Base-by-base conservation (phyloP, 2,797 vertebrate species). In the Oryzias sinensis region DNA sequence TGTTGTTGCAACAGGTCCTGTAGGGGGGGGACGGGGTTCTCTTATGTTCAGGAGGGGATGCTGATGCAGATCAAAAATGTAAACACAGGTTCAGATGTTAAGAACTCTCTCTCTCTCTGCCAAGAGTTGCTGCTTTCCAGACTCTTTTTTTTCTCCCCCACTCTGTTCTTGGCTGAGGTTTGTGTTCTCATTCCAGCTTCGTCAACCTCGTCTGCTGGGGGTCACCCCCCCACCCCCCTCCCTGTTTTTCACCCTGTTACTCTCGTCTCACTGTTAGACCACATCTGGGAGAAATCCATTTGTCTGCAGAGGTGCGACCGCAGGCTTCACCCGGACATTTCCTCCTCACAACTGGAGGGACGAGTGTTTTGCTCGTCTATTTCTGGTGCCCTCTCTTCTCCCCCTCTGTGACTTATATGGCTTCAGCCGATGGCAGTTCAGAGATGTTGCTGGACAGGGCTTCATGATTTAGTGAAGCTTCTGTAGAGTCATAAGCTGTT, bases 271-370 rank as follows among this genome's bases (percentile, higher is more conserved):
- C 53, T 83, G 87, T 82, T 80, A 74, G 77, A 80, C 70, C 77
- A 92, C 91, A 92, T 92, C 88, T 92, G 92, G 90, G 89, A 92
- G 71, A 89, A 55, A 91, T 90, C 83, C 9, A 61, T 59, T 56
- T 52, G 68, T 70, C 75, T 72, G 67, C 53, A n/a, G 49, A 59
- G 52, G 45, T 40, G 9, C 51, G 56, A 65, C 66, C 43, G 56
- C 37, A 44, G 63, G 52, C 49, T 14, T 9, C 7, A 37, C 54
- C 53, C 60, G 63, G 46, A 63, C 62, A 72, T 49, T 0, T 43
- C 40, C 56, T 51, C 56, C 59, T 20, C 54, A 37, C 0, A 22
- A 54, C 44, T 40, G 49, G 57, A 56, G n/a, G 6, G 49, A 49
- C 47, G 54, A 75, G 56, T 57, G 53, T 66, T 57, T 15, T 46